Base-by-base conservation (phyloP, 37 sponge, comb jelly and placozoan genomes). In the Ianthella basta region DNA sequence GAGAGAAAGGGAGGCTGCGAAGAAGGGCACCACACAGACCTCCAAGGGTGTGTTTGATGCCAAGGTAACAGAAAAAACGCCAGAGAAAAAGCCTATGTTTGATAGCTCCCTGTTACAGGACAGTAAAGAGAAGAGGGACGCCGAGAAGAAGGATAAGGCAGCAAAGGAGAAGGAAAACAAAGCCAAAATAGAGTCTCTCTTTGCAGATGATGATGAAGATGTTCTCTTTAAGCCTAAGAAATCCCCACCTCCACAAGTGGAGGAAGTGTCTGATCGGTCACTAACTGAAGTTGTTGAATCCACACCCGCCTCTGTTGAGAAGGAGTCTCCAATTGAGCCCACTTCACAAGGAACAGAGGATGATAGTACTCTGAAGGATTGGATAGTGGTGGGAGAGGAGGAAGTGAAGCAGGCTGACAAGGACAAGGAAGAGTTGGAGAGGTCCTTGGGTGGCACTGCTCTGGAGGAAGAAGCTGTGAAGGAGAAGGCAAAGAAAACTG, bases 381-480 rank as follows among this genome's bases (percentile, higher is more conserved):
- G 78, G 78, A 10, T 75, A 21, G 78, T 75, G 54, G 78, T 75
- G 15, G 44, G n/a, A 40, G 25, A 75, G 21, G 78, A 75, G n/a
- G 78, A 32, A 19, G 54, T 75, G 54, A 40, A 53, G 44, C 78
- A 75, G 25, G 78, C 78, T 1, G 37, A 75, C n/a, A 44, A 41
- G 78, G 54, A 75, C 78, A 75, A 24, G 18, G 78, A 32, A 75
- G 44, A n/a, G n/a, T n/a, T 35, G 1, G n/a, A 75, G 54, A 75
- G n/a, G 21, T 27, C 20, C 10, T 5, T 36, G 78, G 54, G 38
- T n/a, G n/a, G 53, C 12, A 13, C 21, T 24, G n/a, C n/a, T 1
- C 8, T 13, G 10, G 3, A 59, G 18, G 81, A 57, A 14, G 60
- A 56, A 23, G 53, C 4, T 36, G 68, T 19, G 60, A 55, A 50